Evolutionary conservation across 2,113 vertebrate genomes (phyloP), one percentile per base, ranked within the genome.

Genomic region (Reinhardtius hippoglossoides): DNA sequence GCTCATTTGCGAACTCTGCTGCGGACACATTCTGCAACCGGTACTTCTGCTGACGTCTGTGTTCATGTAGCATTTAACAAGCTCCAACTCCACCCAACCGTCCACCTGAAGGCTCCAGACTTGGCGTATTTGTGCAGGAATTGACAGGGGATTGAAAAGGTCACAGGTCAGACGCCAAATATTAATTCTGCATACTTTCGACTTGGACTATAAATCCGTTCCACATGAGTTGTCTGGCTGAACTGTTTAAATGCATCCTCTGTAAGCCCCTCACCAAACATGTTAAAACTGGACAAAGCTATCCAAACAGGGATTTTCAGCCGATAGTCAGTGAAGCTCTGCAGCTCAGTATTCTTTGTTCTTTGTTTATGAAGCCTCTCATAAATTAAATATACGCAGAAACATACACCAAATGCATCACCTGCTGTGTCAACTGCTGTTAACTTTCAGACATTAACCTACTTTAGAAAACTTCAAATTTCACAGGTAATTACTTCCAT

Each of bases 401-500:
- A 50, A 52, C 62, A 56, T n/a, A n/a, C 69, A 68, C 61, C 14
- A 64, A 64, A 54, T 21, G 50, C 7, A 54, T 54, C 76, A 73
- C 60, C 50, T 81, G 35, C 67, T 66, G 62, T 71, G 60, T 78
- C 37, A 89, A 89, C 85, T 50, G 14, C 15, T 16, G 31, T 31
- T 31, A 50, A 15, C 18, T 92, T 88, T 76, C 37, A 48, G 48
- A 15, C 70, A 74, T 61, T 88, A 90, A 91, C 82, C 81, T 68
- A 90, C 81, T 93, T 91, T 84, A 44, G 67, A 65, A 71, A 74
- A 85, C 58, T 87, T 80, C 48, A 74, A 78, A 74, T 60, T 67
- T 86, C 69, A 59, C 79, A 90, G 82, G 83, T 88, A 86, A 88
- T 92, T 87, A 80, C 81, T 84, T 83, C 76, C 71, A 71, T 21